Percentiles rank a stretch among this genome's conserved stretches.
These are phyloP conservation scores for Drosophila cardini DNA, from an alignment of 1,140 invertebrate species.

Conservation along the genomic window DNA sequence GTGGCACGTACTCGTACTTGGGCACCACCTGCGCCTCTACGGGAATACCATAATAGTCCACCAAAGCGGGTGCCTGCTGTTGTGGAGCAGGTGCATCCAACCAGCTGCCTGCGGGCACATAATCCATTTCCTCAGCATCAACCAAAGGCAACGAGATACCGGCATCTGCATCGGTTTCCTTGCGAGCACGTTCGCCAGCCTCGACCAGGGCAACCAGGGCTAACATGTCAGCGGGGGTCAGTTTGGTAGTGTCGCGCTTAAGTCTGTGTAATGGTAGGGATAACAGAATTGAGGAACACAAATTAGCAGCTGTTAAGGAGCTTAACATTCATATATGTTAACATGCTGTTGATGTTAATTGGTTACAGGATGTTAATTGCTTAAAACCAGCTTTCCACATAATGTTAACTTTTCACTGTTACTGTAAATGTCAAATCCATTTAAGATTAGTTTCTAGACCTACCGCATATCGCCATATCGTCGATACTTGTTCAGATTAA, in stretches of 20 bases:
- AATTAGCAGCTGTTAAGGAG: too few species aligned
- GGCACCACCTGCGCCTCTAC: slow-evolving; percentile 71
- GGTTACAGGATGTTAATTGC: too few species aligned
- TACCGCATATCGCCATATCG: slow-evolving; percentile 81
- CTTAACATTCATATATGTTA: neutral
- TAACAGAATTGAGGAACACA: too few species aligned
- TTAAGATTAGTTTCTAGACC: slow-evolving; percentile 15
- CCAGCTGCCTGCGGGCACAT: slow-evolving; percentile 63
- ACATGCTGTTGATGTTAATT: neutral
- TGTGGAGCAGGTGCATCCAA: slow-evolving; percentile 64
- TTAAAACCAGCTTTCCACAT: too few species aligned
- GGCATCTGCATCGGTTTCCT: slow-evolving; percentile 72
- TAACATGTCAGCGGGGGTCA: slow-evolving; percentile 82
- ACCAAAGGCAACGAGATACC: slow-evolving; percentile 53
- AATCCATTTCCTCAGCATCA: slow-evolving; percentile 64
- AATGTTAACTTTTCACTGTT: neutral
- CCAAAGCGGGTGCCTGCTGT: slow-evolving; percentile 45
- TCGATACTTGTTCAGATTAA: slow-evolving; percentile 74
- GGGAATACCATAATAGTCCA: slow-evolving; percentile 79
- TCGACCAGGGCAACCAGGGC: slow-evolving; percentile 81
- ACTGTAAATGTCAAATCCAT: neutral
- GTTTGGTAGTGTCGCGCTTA: slow-evolving; percentile 76
- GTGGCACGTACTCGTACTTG: slow-evolving; percentile 75
- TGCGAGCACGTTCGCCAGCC: slow-evolving; percentile 78
- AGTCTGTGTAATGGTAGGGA: slow-evolving; percentile 36